Percentiles rank a stretch among this genome's conserved stretches.
Evolutionary conservation across 2,888 invertebrate genomes (phyloP).

Genomic region (Calameuta filiformis): DNA sequence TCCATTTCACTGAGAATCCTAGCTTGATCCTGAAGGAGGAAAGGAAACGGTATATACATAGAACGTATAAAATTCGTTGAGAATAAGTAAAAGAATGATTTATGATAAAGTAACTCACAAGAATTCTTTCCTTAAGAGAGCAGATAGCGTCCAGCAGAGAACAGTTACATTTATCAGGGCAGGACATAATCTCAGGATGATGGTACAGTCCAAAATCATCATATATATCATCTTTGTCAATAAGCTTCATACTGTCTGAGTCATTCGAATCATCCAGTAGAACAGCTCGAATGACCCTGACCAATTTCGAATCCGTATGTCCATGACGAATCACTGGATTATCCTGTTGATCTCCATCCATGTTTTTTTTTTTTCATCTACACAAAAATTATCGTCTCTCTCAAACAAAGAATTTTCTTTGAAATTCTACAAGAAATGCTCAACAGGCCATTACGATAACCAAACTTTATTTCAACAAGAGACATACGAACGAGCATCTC

Average conservation of each 20-base stretch:
- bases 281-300: neutral
- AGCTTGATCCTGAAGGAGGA: constrained; percentile 19
- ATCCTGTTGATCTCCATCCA: neutral
- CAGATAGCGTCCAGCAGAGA: constrained; percentile 24
- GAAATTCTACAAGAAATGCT: neutral
- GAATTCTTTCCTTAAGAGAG: constrained; percentile 25
- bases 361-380: neutral
- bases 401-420: constrained; percentile 13
- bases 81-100: neutral
- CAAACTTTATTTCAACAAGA: neutral
- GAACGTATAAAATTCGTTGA: neutral
- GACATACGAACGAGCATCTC: neutral
- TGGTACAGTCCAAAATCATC: neutral
- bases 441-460: neutral
- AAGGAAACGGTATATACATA: neutral
- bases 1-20: constrained; percentile 25
- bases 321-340: neutral
- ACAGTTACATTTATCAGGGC: constrained; percentile 32
- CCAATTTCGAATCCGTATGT: neutral
- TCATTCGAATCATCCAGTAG: neutral
- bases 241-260: neutral
- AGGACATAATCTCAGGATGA: constrained; percentile 13
- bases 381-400: constrained; percentile 9
- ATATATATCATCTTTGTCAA: neutral
- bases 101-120: constrained; percentile 17